Evolutionary conservation across 2,797 vertebrate species (phyloP), one percentile per base, ranked within the genome.

Genomic region (Austrolebias charrua): DNA sequence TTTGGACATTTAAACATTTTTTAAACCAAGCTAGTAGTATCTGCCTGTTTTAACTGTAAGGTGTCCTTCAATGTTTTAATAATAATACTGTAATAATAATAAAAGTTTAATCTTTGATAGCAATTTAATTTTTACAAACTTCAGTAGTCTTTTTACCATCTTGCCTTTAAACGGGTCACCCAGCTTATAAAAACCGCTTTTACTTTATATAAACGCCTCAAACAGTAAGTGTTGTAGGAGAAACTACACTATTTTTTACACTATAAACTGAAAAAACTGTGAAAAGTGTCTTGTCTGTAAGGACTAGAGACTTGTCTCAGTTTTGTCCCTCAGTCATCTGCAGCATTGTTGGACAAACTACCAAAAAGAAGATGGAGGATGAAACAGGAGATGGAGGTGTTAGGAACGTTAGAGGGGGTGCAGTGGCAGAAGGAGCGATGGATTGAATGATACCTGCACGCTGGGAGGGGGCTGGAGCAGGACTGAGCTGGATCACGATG

Each of bases 401-500:
- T 55, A 29, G 49, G 69, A 46, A 50, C 61, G 11, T 69, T 80
- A 38, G 10, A 11, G 35, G 80, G 55, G 60, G 78, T 63, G 81
- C 88, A 85, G 86, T 89, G 87, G 86, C 84, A 91, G 86, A 88
- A 82, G 81, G 85, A 92, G 85, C 73, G 88, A 91, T 92, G 89
- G 89, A 84, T 82, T 90, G 86, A 92, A 91, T 93, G 94, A 94
- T 97, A 97, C 96, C 96, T 97, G 96, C 95, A 92, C 96, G 94
- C 88, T 97, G 96, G 93, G 95, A 96, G 86, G 95, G 96, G 90
- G 95, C 96, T 95, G 96, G 96, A 96, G 95, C 95, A 93, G 95
- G 95, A 94, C 95, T 96, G 95, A 97, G 96, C 95, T 95, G 96
- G 96, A 97, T 96, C 94, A 97, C 95, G 95, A 97, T 96, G 95